Evolutionary conservation across 2,797 vertebrate species (phyloP), one percentile per base, ranked within the genome.

Genomic region (Arrhamphus sclerolepis): DNA sequence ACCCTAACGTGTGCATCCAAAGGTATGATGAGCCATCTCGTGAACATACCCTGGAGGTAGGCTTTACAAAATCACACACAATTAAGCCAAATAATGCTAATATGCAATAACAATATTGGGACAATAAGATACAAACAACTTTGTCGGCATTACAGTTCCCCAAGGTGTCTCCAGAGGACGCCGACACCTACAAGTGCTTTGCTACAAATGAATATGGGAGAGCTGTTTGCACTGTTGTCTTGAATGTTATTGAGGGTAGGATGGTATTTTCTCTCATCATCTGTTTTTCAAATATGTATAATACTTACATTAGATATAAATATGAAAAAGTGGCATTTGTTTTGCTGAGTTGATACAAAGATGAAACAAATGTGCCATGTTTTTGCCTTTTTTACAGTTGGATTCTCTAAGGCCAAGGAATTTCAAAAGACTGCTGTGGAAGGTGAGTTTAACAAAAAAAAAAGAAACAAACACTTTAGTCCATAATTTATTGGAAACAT

Each of bases 181-280:
- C 92, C 0, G 97, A 95, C 58, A 80, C 94, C 69, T 98, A 97
- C 80, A 94, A 92, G 76, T 97, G 95, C 79, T 88, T 40, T 17
- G 96, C 95, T 3, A 62, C 80, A 44, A 98, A 98, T 70, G 78
- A 89, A 5, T 93, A 94, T 0, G 97, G 96, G 62, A 92, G 93
- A 72, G 96, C 96, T 16, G 3, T 89, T 0, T 97, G 95, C 83
- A 87, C 92, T 0, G 93, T 82, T 1, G 76, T 92, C 46, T 90
- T 98, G 61, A 95, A 94, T 24, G 75, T 98, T 50, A 92, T 97
- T 51, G 87, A 88, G 81, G 95, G 97, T 96, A 88, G 9, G 81
- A 56, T n/a, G 40, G 5, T 38, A 8, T 13, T 16, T 38, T 14
- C 13, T 38, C 34, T 14, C 2, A 38, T 38, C 14, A 11, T 14